A percentile compares a stretch with the other conserved stretches of the same genome.
phyloP scores from a whole-genome alignment of 2,797 vertebrate species.

The Clamator glandarius region DNA sequence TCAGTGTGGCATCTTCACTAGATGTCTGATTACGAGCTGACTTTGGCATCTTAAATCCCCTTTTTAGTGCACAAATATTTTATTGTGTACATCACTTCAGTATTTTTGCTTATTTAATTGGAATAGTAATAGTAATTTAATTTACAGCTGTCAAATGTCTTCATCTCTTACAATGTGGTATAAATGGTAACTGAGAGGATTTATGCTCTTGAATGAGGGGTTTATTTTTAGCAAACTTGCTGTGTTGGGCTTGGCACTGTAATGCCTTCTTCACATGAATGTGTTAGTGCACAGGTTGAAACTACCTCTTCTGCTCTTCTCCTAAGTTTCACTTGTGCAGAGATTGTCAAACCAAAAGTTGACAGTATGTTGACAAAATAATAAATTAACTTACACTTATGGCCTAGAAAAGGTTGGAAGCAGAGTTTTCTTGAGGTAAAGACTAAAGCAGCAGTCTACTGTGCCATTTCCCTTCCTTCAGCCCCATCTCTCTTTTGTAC shows the following conservation, averaged over 20 bases:
- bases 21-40: background rate
- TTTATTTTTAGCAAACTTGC: background rate
- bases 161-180: rapidly evolving
- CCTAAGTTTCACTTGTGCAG: background rate
- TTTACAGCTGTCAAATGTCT: background rate
- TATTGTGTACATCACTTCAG: background rate
- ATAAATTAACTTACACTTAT: background rate
- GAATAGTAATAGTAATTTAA: background rate
- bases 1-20: background rate
- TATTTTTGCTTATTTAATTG: background rate
- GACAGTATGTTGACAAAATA: background rate
- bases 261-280: background rate
- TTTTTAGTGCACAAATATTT: background rate
- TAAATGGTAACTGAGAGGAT: background rate
- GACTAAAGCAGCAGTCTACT: background rate
- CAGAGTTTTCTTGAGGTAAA: background rate
- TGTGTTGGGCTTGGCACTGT: background rate
- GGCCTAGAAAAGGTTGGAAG: background rate
- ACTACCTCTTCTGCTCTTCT: background rate
- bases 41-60: background rate
- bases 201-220: background rate
- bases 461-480: background rate
- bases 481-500: background rate
- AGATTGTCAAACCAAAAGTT: background rate
- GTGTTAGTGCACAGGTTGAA: background rate